These are phyloP conservation scores for Cheilosia grossa DNA, from an alignment of 2,888 invertebrate species.

Conservation along the genomic window DNA sequence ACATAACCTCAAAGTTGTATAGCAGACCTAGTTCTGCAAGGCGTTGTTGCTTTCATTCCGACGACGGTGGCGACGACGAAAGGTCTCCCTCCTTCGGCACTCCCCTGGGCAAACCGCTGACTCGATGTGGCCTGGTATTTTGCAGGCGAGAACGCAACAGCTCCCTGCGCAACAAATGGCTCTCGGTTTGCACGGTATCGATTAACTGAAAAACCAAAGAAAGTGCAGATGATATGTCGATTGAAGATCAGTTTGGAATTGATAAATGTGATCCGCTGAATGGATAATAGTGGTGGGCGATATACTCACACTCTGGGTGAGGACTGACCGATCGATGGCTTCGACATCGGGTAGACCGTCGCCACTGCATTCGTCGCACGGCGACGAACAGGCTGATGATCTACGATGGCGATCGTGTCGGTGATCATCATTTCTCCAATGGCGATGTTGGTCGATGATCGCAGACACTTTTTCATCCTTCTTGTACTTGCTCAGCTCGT, in stretches of 20 bases:
- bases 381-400: slow-evolving; percentile 76
- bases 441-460: slow-evolving; percentile 68
- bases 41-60: slow-evolving; percentile 59
- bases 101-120: slow-evolving; percentile 25
- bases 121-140: slow-evolving; percentile 67
- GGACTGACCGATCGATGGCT: slow-evolving; percentile 78
- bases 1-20: slow-evolving; percentile 56
- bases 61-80: slow-evolving; percentile 7
- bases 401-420: slow-evolving; percentile 37
- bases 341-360: slow-evolving; percentile 77
- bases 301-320: slow-evolving; percentile 79
- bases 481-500: slow-evolving; percentile 78
- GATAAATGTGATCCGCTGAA: slow-evolving; percentile 22
- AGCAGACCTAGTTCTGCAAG: slow-evolving; percentile 51
- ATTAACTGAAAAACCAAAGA: slow-evolving; percentile 76
- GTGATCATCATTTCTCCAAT: slow-evolving; percentile 74
- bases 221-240: slow-evolving; percentile 1
- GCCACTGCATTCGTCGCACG: slow-evolving; percentile 75
- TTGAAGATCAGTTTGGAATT: slow-evolving; percentile 17
- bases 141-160: slow-evolving; percentile 79
- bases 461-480: slow-evolving; percentile 33
- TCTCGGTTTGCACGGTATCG: slow-evolving; percentile 78
- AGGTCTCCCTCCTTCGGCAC: slow-evolving; percentile 26
- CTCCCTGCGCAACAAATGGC: slow-evolving; percentile 79
- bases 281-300: background rate